A percentile compares a stretch with the other conserved stretches of the same genome.
Evolutionary conservation across 2,113 vertebrate genomes (phyloP).

Genomic region (Trichomycterus rosablanca): DNA sequence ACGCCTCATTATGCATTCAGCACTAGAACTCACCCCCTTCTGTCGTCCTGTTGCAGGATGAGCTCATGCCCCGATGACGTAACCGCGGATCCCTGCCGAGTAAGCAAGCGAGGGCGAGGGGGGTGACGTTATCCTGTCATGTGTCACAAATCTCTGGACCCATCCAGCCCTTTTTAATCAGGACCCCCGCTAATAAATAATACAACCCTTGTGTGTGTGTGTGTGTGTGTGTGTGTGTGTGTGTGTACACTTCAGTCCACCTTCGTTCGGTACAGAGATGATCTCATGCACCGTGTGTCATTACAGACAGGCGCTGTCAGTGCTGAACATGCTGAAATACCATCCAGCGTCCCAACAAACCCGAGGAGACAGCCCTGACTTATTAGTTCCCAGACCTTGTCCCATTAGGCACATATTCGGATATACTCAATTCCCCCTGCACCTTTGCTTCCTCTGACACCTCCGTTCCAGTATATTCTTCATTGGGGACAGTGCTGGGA

Average conservation of each 20-base stretch:
- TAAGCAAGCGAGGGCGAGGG: constrained; percentile 45
- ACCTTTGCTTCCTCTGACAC: too few relatives aligned
- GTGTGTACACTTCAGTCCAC: not conserved
- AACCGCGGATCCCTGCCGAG: constrained; percentile 57
- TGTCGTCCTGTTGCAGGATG: constrained; percentile 55
- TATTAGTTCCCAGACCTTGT: too few relatives aligned
- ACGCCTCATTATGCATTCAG: constrained; percentile 16
- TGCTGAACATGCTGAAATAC: not conserved
- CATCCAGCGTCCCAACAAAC: too few relatives aligned
- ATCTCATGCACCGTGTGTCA: constrained; percentile 30
- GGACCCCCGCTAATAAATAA: constrained; percentile 33
- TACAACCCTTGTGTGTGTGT: not conserved
- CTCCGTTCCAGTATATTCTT: too few relatives aligned
- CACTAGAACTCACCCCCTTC: constrained; percentile 6
- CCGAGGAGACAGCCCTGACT: too few relatives aligned
- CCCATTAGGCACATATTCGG: too few relatives aligned
- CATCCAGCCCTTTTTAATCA: constrained; percentile 44
- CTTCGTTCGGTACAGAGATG: constrained; percentile 1
- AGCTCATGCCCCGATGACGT: constrained; percentile 72
- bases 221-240: constrained; percentile 2
- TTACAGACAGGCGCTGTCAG: constrained; percentile 16
- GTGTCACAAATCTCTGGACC: constrained; percentile 41
- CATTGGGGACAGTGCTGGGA: too few relatives aligned
- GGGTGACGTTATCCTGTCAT: constrained; percentile 36
- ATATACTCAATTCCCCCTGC: too few relatives aligned